Evolutionary conservation across 2,113 vertebrate genomes (phyloP), one percentile per base, ranked within the genome.

Genomic region (Semnopithecus entellus): DNA sequence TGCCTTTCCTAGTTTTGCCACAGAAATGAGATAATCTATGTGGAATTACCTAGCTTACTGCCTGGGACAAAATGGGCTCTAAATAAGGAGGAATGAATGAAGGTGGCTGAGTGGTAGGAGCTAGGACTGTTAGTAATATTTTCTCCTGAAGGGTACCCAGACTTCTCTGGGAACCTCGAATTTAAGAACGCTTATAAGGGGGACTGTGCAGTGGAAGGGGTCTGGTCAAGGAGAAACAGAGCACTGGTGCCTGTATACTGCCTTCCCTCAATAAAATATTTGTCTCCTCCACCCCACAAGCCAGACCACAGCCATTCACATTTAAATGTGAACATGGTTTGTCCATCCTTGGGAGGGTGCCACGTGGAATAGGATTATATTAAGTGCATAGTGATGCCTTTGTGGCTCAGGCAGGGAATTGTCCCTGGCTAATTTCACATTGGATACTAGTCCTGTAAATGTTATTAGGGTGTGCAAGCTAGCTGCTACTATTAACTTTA

Each of bases 371-470:
- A 98, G 97, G 70, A 0, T 94, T 32, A 3, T 92, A 78, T 75
- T 90, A 84, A 96, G 76, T 5, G 64, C 91, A 23, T 35, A 43
- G 84, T 91, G 78, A 18, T 92, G 95, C 90, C 88, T 98, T 97
- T 97, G 96, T 93, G 8, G 83, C 95, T 97, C 94, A 97, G 93
- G 95, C 95, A 97, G 97, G 97, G 95, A 96, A 97, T 55, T 97
- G 82, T 93, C 95, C 45, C 93, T 92, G 95, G 85, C 97, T 97
- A 82, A 96, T 95, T 98, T 94, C 85, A 73, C 89, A 6, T 3
- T 88, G 88, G 78, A 80, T 96, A 75, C 76, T 32, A 80, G 4
- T 96, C 96, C 97, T 98, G 95, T 97, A 81, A 97, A 94, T 97
- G 97, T 92, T 89, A 90, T 98, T 83, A 94, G 87, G 89, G 43